These are phyloP conservation scores for Tachina lurida DNA, from an alignment of 2,888 invertebrate genomes.

Conservation along the genomic window DNA sequence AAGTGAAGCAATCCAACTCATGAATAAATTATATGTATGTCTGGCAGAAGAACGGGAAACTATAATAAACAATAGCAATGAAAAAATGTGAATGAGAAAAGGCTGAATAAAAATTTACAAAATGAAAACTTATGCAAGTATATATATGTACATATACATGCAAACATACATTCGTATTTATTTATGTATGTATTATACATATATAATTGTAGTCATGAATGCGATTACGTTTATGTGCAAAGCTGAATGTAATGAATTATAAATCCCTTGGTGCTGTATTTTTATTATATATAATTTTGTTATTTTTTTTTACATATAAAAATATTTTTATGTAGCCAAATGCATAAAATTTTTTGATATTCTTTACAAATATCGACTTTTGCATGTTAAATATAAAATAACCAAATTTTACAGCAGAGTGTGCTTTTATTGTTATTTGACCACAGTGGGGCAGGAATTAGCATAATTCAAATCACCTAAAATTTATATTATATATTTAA, in stretches of 20 bases:
- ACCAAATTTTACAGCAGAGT: no score
- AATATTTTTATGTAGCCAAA: not conserved
- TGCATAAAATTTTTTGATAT: not conserved
- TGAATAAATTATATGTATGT: conserved; percentile 68
- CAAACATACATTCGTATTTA: not conserved
- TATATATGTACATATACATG: not conserved
- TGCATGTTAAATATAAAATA: no score
- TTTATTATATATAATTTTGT: not conserved
- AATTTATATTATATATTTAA: no score
- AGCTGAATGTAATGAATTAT: conserved; percentile 81
- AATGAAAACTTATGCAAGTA: conserved; percentile 34
- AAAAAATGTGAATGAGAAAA: conserved; percentile 54
- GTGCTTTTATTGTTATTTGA: no score
- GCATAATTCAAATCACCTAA: no score
- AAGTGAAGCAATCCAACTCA: conserved; percentile 43
- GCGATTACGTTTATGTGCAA: conserved; percentile 41
- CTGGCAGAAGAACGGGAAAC: not conserved
- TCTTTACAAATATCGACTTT: not conserved
- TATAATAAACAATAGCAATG: conserved; percentile 52
- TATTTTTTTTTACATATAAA: conserved; percentile 57
- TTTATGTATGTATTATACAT: not conserved
- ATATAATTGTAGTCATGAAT: not conserved
- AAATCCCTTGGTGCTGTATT: conserved; percentile 76
- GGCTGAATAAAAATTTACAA: conserved; percentile 26
- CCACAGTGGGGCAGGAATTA: no score